Conservation (phyloP, 2,888 invertebrate genomes). For the Petrophora chlorosata region DNA sequence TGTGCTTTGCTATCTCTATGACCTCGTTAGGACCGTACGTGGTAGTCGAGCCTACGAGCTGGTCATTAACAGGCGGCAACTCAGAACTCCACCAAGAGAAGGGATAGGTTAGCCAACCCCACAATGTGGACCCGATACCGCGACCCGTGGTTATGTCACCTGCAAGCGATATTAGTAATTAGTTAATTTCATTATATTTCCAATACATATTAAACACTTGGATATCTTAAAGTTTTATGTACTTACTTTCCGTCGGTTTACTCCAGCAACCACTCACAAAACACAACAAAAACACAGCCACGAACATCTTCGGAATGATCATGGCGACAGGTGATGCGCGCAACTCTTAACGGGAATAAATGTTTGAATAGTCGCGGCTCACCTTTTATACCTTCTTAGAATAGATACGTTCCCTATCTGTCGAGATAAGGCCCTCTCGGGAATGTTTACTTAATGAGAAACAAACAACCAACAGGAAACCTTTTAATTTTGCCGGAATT, state of each 20-base stretch:
- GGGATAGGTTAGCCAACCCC: conserved; percentile 77
- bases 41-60: conserved; percentile 46
- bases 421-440: conserved; percentile 68
- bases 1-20: conserved; percentile 60
- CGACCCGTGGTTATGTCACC: conserved; percentile 63
- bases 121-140: conserved; percentile 67
- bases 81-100: conserved; percentile 71
- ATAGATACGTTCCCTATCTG: conserved; percentile 67
- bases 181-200: conserved; percentile 3
- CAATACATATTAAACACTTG: conserved; percentile 1
- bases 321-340: conserved; percentile 45
- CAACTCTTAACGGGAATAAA: conserved; percentile 56
- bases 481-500: conserved; percentile 56
- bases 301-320: conserved; percentile 48
- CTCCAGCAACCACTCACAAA: conserved; percentile 51
- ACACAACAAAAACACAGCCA: conserved; percentile 50
- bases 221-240: conserved; percentile 18
- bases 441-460: conserved; percentile 79
- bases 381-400: conserved; percentile 62
- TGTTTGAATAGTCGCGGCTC: conserved; percentile 60
- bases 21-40: conserved; percentile 47
- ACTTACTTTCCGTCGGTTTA: conserved; percentile 68
- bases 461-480: conserved; percentile 56
- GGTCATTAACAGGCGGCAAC: conserved; percentile 44
- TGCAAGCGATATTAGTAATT: conserved; percentile 55